Evolutionary conservation across 2,797 vertebrate genomes (phyloP).

Genomic region (Poecilia picta): DNA sequence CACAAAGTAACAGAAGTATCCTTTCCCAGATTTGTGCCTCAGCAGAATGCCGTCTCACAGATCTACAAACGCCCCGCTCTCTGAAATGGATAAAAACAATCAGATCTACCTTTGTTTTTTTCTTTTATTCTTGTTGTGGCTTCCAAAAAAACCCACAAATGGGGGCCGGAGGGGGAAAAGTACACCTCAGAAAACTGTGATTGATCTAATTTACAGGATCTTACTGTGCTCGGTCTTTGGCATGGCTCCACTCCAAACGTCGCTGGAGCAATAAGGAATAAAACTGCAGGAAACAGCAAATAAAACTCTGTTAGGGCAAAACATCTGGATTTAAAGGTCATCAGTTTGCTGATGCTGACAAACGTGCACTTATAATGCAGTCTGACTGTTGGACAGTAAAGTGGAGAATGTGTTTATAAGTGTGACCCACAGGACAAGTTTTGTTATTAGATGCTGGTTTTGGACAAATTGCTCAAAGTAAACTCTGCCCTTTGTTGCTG

Average conservation of each 20-base stretch:
- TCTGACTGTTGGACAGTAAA: background rate
- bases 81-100: slow-evolving; percentile 1
- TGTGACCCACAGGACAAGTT: background rate
- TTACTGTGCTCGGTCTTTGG: slow-evolving; percentile 90
- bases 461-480: background rate
- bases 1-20: background rate
- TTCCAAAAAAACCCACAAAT: background rate
- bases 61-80: background rate
- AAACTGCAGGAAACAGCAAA: slow-evolving; percentile 77
- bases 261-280: slow-evolving; percentile 97
- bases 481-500: background rate
- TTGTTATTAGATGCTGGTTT: background rate
- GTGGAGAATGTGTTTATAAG: background rate
- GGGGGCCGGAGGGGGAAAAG: background rate
- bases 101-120: background rate
- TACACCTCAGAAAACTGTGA: background rate
- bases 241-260: slow-evolving; percentile 92
- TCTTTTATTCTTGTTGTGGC: background rate
- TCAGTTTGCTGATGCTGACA: background rate
- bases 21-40: background rate
- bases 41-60: background rate
- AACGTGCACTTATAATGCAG: background rate
- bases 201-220: slow-evolving; percentile 17
- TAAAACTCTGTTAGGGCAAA: slow-evolving; percentile 70
- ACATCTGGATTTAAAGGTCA: slow-evolving; percentile 6